Evolutionary conservation across 64 coral and sea anemone genomes (phyloP).

Genomic region (Orbicella faveolata): DNA sequence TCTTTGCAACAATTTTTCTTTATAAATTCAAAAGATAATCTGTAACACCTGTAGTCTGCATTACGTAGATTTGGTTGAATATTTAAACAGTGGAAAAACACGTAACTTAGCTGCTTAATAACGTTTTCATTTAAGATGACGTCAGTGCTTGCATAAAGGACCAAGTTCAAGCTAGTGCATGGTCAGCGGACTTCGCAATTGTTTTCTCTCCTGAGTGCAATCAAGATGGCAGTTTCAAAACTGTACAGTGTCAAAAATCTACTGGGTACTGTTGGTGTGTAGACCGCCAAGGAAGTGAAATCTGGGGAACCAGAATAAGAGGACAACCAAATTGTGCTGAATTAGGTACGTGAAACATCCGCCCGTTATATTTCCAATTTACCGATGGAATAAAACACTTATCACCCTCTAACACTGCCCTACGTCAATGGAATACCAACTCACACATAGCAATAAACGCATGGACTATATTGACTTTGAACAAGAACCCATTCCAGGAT

Average conservation of each 20-base stretch:
- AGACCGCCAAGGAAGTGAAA: slow-evolving; percentile 65
- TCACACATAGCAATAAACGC: too few species aligned
- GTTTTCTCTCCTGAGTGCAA: slow-evolving; percentile 67
- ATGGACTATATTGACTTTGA: too few species aligned
- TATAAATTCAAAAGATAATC: too few species aligned
- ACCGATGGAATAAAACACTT: neutral
- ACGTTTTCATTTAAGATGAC: slow-evolving; percentile 21
- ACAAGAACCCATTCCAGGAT: too few species aligned
- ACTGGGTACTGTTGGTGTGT: slow-evolving; percentile 95
- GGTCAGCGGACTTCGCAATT: slow-evolving; percentile 24
- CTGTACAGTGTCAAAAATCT: slow-evolving; percentile 65
- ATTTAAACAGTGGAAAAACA: too few species aligned
- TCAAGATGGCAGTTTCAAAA: slow-evolving; percentile 62
- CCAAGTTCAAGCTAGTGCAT: slow-evolving; percentile 53
- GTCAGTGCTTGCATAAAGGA: slow-evolving; percentile 28
- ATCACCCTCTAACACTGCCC: too few species aligned
- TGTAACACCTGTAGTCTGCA: too few species aligned
- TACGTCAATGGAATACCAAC: too few species aligned
- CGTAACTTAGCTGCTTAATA: neutral
- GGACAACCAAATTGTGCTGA: slow-evolving; percentile 51
- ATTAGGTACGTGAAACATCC: slow-evolving; percentile 30
- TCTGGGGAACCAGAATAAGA: slow-evolving; percentile 66
- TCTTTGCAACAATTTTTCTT: too few species aligned
- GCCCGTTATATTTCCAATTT: neutral
- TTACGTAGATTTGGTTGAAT: too few species aligned